These are phyloP conservation scores for Nesoenas mayeri DNA, from an alignment of 2,113 vertebrate species.

Conservation along the genomic window DNA sequence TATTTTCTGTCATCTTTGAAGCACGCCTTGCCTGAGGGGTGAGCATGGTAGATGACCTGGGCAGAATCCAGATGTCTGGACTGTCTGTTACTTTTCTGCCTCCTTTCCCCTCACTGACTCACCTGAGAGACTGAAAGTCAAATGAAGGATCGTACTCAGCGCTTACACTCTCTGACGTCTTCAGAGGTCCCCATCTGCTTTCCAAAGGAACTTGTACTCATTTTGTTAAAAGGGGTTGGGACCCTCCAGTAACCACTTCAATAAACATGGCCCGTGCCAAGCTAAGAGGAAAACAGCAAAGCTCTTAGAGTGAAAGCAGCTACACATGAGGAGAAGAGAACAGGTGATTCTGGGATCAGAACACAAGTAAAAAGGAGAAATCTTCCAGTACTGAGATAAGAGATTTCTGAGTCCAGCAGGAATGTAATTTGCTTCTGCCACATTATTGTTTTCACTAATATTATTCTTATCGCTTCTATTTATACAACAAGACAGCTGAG, in stretches of 20 bases:
- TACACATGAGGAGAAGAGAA: not conserved
- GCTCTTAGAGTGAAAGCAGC: not conserved
- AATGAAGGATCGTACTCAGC: not conserved
- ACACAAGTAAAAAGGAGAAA: not conserved
- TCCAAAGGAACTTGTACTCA: not conserved
- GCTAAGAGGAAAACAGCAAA: not conserved
- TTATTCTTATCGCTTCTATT: constrained; percentile 7
- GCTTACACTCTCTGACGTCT: not conserved
- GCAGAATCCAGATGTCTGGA: not conserved
- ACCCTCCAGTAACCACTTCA: not conserved
- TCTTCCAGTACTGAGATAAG: not conserved
- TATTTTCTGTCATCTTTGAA: not conserved
- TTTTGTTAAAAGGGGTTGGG: not conserved
- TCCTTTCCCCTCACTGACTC: not conserved
- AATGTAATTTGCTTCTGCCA: constrained; percentile 12
- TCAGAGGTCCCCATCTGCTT: not conserved
- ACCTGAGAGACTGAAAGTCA: not conserved
- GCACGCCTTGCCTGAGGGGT: not conserved
- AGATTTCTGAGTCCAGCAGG: not conserved
- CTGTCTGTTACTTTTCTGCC: not conserved
- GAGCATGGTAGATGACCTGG: not conserved
- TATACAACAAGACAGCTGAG: not conserved
- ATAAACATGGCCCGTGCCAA: not conserved
- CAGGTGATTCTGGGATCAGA: not conserved
- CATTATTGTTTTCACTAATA: not conserved